phyloP scores from a whole-genome alignment of 2,888 invertebrate species.

The Perdita meconis region DNA sequence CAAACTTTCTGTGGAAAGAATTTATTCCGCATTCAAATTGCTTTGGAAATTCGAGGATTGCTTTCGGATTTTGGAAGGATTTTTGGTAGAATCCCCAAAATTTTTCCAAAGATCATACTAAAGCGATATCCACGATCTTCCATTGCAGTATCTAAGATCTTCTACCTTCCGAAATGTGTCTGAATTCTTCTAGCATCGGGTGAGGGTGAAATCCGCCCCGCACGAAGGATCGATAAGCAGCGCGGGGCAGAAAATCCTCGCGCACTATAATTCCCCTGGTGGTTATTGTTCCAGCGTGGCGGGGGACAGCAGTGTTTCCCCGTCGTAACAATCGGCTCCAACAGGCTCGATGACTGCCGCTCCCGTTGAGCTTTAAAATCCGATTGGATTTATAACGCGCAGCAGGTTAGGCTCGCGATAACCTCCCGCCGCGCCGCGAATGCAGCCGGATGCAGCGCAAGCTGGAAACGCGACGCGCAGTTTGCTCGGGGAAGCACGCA shows the following conservation, averaged over 20 bases:
- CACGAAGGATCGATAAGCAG: conserved; percentile 17
- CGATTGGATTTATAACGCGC: conserved; percentile 62
- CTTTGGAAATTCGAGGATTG: no score
- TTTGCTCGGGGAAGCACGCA: conserved; percentile 49
- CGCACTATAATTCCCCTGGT: conserved; percentile 35
- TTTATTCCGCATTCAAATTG: neutral
- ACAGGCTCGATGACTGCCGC: neutral
- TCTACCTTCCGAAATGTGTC: neutral
- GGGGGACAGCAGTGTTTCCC: conserved; percentile 27
- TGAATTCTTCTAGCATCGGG: neutral
- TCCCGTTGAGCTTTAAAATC: conserved; percentile 58
- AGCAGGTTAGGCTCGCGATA: conserved; percentile 47
- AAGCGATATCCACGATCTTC: no score
- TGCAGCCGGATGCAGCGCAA: conserved; percentile 7
- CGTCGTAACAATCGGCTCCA: conserved; percentile 41
- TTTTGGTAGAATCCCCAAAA: no score
- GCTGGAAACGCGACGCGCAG: conserved; percentile 6
- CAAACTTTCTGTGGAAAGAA: neutral
- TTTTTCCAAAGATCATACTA: no score
- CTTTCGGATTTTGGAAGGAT: no score
- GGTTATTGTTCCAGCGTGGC: conserved; percentile 49
- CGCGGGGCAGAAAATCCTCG: conserved; percentile 18
- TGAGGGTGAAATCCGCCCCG: neutral
- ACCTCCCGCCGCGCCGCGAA: neutral
- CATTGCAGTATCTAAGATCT: no score